A percentile compares a stretch with the other conserved stretches of the same genome.
These are phyloP conservation scores for Climacteris rufus DNA, from an alignment of 2,113 vertebrate species.

Conservation along the genomic window DNA sequence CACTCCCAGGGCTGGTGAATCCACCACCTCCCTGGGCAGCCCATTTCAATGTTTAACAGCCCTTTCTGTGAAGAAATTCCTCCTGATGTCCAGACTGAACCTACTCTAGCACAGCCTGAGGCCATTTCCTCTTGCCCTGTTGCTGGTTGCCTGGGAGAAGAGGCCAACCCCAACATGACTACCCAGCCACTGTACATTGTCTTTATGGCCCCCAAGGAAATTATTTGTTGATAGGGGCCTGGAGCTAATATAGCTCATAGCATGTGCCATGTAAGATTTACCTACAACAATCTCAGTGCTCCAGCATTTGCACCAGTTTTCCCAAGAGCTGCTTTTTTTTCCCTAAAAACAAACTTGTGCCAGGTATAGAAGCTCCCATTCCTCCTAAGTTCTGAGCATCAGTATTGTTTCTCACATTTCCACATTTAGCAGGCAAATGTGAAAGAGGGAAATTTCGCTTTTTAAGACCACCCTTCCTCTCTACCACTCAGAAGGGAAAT, in stretches of 20 bases:
- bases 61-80: not conserved
- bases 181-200: not conserved
- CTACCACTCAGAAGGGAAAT: not conserved
- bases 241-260: not conserved
- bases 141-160: too few species aligned
- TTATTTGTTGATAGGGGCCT: not conserved
- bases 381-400: not conserved
- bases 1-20: not conserved
- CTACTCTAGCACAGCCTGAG: not conserved
- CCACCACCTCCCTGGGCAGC: accelerated
- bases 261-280: not conserved
- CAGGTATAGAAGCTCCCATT: not conserved
- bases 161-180: accelerated
- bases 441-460: not conserved
- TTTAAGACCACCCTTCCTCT: not conserved
- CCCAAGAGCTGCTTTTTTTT: not conserved
- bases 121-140: not conserved
- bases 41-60: not conserved
- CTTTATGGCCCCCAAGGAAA: not conserved
- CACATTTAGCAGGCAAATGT: not conserved
- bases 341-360: not conserved
- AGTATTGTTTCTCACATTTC: not conserved
- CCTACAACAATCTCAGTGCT: not conserved
- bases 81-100: not conserved
- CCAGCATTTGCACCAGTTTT: not conserved